These are phyloP conservation scores for Drusus annulatus DNA, from an alignment of 1,140 invertebrate species.

Conservation along the genomic window DNA sequence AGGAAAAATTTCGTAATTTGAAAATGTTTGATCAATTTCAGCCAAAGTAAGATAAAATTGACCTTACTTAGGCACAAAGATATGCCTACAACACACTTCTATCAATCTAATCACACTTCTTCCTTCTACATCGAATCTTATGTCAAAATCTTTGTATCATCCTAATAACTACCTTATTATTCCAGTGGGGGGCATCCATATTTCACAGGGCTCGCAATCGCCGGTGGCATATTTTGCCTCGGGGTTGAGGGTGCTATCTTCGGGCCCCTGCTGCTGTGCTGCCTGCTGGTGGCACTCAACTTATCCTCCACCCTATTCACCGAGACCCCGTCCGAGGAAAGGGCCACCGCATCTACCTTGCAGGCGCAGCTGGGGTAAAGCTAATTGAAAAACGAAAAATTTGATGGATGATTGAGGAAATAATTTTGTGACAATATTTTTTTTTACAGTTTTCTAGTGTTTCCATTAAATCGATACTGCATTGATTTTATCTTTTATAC, in stretches of 20 bases:
- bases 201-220: slow-evolving; percentile 96
- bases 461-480: too few relatives aligned
- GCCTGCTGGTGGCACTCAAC: slow-evolving; percentile 69
- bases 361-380: slow-evolving; percentile 48
- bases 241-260: slow-evolving; percentile 97
- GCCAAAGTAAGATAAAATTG: too few relatives aligned
- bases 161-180: slow-evolving; percentile 51
- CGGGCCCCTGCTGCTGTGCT: slow-evolving; percentile 93
- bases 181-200: slow-evolving; percentile 95
- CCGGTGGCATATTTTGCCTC: slow-evolving; percentile 97
- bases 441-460: too few relatives aligned
- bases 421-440: too few relatives aligned
- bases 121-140: too few relatives aligned
- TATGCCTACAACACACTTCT: too few relatives aligned
- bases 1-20: too few relatives aligned
- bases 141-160: neutral
- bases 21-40: too few relatives aligned
- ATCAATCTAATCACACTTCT: too few relatives aligned
- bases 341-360: slow-evolving; percentile 12
- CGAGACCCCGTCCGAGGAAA: slow-evolving; percentile 55
- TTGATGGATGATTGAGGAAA: neutral
- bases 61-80: too few relatives aligned
- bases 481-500: too few relatives aligned
- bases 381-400: neutral
- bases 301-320: slow-evolving; percentile 66